Evolutionary conservation across 2,797 vertebrate species (phyloP).

Genomic region (Ctenopoma multispine): DNA sequence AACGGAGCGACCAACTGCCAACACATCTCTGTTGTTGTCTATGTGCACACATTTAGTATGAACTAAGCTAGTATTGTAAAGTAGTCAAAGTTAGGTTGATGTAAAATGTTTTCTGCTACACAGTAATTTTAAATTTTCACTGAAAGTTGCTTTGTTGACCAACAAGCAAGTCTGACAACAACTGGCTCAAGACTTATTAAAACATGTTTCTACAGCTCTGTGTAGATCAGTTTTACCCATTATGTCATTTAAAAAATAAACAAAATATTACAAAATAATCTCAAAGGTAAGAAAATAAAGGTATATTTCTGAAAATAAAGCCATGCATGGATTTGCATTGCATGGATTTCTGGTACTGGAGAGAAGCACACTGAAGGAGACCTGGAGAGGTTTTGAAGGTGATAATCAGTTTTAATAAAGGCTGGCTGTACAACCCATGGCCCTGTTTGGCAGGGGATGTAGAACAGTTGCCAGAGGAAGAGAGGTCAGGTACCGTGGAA

Average conservation of each 20-base stretch:
- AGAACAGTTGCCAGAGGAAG: slow-evolving; percentile 28
- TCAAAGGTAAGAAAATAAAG: too few relatives aligned
- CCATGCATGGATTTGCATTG: background rate
- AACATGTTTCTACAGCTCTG: background rate
- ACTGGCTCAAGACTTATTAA: background rate
- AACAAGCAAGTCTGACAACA: background rate
- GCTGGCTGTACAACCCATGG: slow-evolving; percentile 7
- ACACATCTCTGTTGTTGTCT: background rate
- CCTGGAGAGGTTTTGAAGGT: slow-evolving; percentile 30
- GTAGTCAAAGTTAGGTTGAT: slow-evolving; percentile 1
- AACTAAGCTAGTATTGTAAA: background rate
- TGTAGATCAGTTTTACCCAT: background rate
- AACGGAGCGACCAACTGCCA: too few relatives aligned
- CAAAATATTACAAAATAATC: background rate
- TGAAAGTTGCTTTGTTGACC: background rate
- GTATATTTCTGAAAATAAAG: background rate
- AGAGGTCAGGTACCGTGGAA: slow-evolving; percentile 38
- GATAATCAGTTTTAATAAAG: slow-evolving; percentile 51
- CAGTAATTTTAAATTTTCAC: background rate
- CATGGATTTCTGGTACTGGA: slow-evolving; percentile 6
- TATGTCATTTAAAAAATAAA: background rate
- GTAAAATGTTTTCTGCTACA: background rate
- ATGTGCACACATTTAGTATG: background rate
- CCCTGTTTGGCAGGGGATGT: slow-evolving; percentile 27
- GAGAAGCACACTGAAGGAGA: slow-evolving; percentile 1